Evolutionary conservation across 2,888 invertebrate species (phyloP).

Genomic region (Epistrophe grossulariae): DNA sequence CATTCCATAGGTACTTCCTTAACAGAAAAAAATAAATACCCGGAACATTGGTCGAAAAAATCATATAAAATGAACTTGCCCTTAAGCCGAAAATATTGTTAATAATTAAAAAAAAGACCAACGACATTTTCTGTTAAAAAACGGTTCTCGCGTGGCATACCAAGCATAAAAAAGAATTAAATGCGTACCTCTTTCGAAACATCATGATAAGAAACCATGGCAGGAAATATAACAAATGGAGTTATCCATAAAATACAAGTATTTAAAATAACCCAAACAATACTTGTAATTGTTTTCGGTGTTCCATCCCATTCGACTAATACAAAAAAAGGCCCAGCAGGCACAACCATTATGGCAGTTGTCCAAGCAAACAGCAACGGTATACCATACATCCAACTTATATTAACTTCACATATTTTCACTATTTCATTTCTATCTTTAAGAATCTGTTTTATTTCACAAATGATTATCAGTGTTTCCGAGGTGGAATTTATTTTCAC

Average conservation of each 20-base stretch:
- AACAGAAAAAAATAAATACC: too few species aligned
- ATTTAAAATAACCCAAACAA: background rate
- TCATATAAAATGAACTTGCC: too few species aligned
- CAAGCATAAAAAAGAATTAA: too few species aligned
- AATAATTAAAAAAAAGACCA: too few species aligned
- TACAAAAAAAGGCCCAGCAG: background rate
- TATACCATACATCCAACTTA: background rate
- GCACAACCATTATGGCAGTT: background rate
- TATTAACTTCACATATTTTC: background rate
- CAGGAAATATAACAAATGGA: background rate
- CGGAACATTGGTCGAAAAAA: too few species aligned
- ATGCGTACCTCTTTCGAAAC: constrained; percentile 1
- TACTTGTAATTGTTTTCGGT: background rate
- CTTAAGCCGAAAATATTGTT: too few species aligned
- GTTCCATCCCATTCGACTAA: background rate
- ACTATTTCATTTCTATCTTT: constrained; percentile 4
- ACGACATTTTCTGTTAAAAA: too few species aligned
- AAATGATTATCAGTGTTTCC: background rate
- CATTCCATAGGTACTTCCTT: too few species aligned
- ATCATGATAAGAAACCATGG: background rate
- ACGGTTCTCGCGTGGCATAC: too few species aligned
- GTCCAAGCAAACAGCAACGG: background rate
- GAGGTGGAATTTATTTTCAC: background rate
- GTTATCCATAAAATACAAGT: constrained; percentile 3
- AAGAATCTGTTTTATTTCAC: background rate